These are phyloP conservation scores for Lasius platythorax DNA, from an alignment of 2,888 invertebrate species.

Conservation along the genomic window DNA sequence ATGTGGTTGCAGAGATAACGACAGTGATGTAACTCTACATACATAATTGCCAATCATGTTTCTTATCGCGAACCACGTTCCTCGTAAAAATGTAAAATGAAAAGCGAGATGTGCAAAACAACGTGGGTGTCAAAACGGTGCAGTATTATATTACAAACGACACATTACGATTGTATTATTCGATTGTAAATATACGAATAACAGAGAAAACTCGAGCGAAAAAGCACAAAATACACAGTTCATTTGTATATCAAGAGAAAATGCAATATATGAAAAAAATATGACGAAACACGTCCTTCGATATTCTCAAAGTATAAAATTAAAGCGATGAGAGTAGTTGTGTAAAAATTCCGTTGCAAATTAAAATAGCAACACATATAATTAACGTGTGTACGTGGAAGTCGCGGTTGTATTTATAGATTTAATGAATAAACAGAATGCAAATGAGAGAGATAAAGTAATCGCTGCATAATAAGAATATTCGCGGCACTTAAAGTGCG, in stretches of 20 bases:
- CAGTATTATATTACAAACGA: neutral
- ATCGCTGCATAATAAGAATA: neutral
- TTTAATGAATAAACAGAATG: neutral
- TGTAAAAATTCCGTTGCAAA: neutral
- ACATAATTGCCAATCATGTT: conserved; percentile 8
- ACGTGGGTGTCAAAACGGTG: neutral
- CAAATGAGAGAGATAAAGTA: neutral
- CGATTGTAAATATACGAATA: neutral
- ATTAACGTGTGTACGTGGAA: neutral
- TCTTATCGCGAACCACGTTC: neutral
- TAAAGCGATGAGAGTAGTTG: neutral
- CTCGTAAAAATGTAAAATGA: neutral
- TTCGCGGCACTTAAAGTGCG: neutral
- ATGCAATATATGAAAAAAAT: neutral
- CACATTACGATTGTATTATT: neutral
- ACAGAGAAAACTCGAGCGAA: neutral
- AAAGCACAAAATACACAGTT: neutral
- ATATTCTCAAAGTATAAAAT: neutral
- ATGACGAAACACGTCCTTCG: neutral
- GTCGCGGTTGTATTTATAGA: neutral
- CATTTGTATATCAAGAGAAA: neutral
- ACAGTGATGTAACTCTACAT: conserved; percentile 35
- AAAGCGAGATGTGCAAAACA: neutral
- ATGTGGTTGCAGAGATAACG: neutral
- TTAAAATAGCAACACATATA: neutral